Conservation (phyloP, 1,140 invertebrate species). For the Apocrypta bakeri region DNA sequence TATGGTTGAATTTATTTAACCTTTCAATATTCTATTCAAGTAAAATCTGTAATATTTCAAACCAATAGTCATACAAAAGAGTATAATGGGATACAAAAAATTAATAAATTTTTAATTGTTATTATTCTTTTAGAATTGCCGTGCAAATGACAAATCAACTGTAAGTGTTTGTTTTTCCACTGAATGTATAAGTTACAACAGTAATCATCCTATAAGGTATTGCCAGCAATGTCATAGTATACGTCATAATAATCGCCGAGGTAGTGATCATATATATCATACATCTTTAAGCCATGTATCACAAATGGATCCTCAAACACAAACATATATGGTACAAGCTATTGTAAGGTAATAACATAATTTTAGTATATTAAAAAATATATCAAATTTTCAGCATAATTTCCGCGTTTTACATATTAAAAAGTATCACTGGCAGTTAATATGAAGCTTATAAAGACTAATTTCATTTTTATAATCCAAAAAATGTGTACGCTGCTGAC, state of each 20-base stretch:
- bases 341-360: constrained; percentile 87
- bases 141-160: constrained; percentile 93
- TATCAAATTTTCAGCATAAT: no score
- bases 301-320: constrained; percentile 91
- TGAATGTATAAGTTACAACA: constrained; percentile 97
- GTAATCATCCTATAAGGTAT: constrained; percentile 95
- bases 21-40: no score
- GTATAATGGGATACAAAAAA: no score
- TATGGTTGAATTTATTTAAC: no score
- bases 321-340: constrained; percentile 96
- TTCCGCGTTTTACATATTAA: no score
- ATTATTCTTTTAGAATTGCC: constrained; percentile 91
- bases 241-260: constrained; percentile 88
- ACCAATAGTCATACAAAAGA: no score
- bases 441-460: no score
- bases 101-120: no score
- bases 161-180: constrained; percentile 97
- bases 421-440: no score
- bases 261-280: constrained; percentile 93
- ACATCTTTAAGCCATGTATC: constrained; percentile 88
- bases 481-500: no score
- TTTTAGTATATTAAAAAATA: neutral
- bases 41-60: no score
- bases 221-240: constrained; percentile 93
- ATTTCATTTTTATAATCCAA: no score